These are phyloP conservation scores for Mycteria americana DNA, from an alignment of 2,797 vertebrate species.

Conservation along the genomic window DNA sequence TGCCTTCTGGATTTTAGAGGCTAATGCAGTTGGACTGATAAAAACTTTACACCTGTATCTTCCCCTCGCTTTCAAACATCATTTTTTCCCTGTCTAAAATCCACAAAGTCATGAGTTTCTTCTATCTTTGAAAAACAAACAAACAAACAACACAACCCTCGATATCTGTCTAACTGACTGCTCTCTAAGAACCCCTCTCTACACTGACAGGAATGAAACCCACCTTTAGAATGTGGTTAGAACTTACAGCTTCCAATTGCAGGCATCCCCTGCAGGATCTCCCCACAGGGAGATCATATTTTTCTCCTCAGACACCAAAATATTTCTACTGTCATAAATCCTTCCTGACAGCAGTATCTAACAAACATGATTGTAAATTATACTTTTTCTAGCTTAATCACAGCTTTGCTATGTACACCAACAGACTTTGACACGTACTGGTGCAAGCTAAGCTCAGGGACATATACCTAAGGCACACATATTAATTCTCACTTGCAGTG, in stretches of 20 bases:
- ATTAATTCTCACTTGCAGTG: background rate
- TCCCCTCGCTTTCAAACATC: background rate
- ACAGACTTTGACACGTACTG: background rate
- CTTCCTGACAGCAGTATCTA: background rate
- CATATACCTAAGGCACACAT: background rate
- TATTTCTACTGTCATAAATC: background rate
- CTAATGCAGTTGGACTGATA: background rate
- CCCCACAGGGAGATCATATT: background rate
- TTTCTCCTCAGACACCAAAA: background rate
- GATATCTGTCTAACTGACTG: background rate
- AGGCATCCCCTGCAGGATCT: background rate
- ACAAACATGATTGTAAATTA: background rate
- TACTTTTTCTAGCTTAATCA: background rate
- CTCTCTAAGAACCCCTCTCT: background rate
- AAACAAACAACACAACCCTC: background rate
- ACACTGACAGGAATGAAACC: background rate
- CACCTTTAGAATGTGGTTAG: background rate
- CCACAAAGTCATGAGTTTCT: background rate
- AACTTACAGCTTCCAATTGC: fast-evolving
- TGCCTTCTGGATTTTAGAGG: background rate
- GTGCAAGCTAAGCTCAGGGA: background rate
- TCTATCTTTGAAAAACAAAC: background rate
- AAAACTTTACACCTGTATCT: background rate
- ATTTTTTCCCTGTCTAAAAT: background rate
- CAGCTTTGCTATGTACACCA: background rate